Base-by-base conservation (phyloP, 2,888 invertebrate species). In the Teleogryllus oceanicus region DNA sequence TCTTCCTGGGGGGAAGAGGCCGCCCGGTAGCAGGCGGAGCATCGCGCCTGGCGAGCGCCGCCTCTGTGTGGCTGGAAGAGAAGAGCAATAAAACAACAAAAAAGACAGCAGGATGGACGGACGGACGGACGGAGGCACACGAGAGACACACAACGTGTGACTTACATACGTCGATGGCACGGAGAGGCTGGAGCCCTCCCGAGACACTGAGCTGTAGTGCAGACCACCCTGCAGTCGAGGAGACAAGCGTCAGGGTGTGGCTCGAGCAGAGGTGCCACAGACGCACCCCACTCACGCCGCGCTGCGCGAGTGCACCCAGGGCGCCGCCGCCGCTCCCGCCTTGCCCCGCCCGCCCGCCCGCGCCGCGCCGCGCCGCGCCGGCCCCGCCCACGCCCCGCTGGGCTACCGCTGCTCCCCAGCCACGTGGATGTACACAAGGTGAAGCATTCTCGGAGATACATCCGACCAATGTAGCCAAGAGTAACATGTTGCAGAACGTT, bases 101-200 rank as follows among this genome's bases (percentile, higher is more conserved):
- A 62, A 13, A 62, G 62, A 62, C 62, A 62, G 62, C 62, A 62
- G 62, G 62, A 62, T 62, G 62, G 62, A 62, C 62, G 62, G 62
- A 62, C 62, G 62, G 62, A 62, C 62, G 62, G 62, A 62, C 62
- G 62, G 62, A 62, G 62, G n/a, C 24, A 77, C 77, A 77, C 77
- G 49, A 49, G 49, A 49, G 77, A 77, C 77, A 77, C 77, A 77
- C 77, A 77, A n/a, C 24, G 75, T 75, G 81, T 75, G 74, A 89
- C 89, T 89, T 89, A 89, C 89, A 88, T 89, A 93, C 87, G 93
- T 89, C 86, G 93, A 92, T 88, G 94, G 94, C 90, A 94, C 94
- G 89, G 94, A 94, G 88, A 94, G 91, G 90, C 93, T 94, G 89
- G 94, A 94, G 91, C 94, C 94, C 89, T 89, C 91, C 91, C 85